A percentile compares a stretch with the other conserved stretches of the same genome.
Evolutionary conservation across 1,140 invertebrate species (phyloP).

Genomic region (Homalodisca vitripennis): DNA sequence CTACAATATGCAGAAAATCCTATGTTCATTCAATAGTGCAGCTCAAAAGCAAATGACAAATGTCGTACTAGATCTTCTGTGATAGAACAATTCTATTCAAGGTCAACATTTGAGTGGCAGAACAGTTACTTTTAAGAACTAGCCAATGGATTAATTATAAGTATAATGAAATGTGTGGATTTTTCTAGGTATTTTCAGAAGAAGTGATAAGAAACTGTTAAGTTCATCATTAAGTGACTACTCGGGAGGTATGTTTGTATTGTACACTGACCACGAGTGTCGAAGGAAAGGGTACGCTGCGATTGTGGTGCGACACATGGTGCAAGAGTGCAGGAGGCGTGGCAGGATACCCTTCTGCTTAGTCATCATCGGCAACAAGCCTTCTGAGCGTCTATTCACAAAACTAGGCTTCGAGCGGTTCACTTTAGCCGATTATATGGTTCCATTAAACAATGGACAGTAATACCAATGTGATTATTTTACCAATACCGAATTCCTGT

Average conservation of each 20-base stretch:
- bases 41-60: too few relatives aligned
- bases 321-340: not conserved
- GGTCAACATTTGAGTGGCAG: too few relatives aligned
- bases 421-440: not conserved
- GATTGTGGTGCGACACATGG: not conserved
- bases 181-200: not conserved
- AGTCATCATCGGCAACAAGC: conserved; percentile 2
- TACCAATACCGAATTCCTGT: too few relatives aligned
- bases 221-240: not conserved
- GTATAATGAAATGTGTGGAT: not conserved
- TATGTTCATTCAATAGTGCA: too few relatives aligned
- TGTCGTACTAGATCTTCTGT: too few relatives aligned
- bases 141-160: too few relatives aligned
- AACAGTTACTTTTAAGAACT: too few relatives aligned
- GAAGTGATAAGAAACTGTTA: not conserved
- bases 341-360: not conserved
- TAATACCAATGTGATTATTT: too few relatives aligned
- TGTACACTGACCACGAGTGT: not conserved
- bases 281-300: not conserved
- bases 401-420: not conserved
- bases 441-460: too few relatives aligned
- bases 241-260: not conserved
- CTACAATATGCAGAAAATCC: too few relatives aligned
- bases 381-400: not conserved
- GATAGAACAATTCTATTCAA: too few relatives aligned